Conservation (phyloP, 2,888 invertebrate species). For the Epiblema foenella region DNA sequence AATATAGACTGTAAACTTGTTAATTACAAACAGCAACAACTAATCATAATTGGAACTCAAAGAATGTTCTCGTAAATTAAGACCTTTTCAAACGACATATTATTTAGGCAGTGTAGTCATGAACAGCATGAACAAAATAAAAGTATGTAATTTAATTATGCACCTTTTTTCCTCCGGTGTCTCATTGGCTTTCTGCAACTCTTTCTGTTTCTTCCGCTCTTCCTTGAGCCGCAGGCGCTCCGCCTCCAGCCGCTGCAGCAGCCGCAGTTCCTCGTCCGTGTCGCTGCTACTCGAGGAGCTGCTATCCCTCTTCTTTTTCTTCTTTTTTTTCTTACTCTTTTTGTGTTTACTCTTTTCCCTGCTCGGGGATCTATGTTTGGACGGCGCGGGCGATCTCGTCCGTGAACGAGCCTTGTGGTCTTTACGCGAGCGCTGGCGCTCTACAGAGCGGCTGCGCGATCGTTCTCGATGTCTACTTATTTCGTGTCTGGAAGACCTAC, state of each 20-base stretch:
- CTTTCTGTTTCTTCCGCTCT: slow-evolving; percentile 88
- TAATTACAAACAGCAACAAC: too few species aligned
- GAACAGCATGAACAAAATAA: not conserved
- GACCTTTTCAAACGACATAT: too few species aligned
- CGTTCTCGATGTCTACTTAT: slow-evolving; percentile 55
- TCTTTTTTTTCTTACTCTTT: slow-evolving; percentile 67
- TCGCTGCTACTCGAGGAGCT: slow-evolving; percentile 71
- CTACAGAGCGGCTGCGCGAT: slow-evolving; percentile 59
- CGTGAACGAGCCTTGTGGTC: slow-evolving; percentile 54
- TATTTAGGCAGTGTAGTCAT: too few species aligned
- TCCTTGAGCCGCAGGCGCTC: slow-evolving; percentile 87
- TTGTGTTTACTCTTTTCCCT: slow-evolving; percentile 61
- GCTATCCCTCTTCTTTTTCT: slow-evolving; percentile 61
- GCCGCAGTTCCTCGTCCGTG: slow-evolving; percentile 84
- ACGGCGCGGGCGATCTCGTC: slow-evolving; percentile 51
- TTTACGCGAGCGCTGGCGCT: slow-evolving; percentile 54
- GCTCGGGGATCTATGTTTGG: slow-evolving; percentile 61
- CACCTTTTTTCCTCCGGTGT: slow-evolving; percentile 96
- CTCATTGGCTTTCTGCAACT: slow-evolving; percentile 93
- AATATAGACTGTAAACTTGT: too few species aligned
- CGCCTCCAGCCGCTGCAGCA: slow-evolving; percentile 89
- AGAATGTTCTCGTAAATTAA: too few species aligned
- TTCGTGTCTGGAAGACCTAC: slow-evolving; percentile 69
- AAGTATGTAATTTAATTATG: not conserved
- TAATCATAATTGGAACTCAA: too few species aligned